These are phyloP conservation scores for Meiosimyza decipiens DNA, from an alignment of 2,888 invertebrate species.

Conservation along the genomic window DNA sequence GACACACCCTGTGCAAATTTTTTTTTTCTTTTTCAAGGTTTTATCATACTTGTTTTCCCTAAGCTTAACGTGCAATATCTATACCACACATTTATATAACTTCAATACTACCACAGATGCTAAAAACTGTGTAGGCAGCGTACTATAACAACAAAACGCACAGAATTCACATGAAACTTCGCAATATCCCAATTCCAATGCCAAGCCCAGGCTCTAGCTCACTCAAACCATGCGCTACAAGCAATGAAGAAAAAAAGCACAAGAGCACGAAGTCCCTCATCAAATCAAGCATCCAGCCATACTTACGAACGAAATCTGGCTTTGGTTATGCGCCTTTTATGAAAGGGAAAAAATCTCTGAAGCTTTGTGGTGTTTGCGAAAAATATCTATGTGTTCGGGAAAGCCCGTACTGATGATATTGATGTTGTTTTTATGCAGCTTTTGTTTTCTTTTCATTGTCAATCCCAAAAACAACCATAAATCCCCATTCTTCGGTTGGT, in stretches of 20 bases:
- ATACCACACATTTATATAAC: no score
- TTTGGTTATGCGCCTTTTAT: neutral
- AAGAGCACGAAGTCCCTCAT: conserved; percentile 28
- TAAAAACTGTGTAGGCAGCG: conserved; percentile 21
- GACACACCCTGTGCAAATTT: neutral
- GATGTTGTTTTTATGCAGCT: neutral
- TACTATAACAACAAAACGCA: neutral
- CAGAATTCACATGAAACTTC: conserved; percentile 1
- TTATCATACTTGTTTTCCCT: conserved; percentile 12
- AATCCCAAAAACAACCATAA: conserved; percentile 4
- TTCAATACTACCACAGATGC: no score
- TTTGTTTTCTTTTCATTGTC: conserved; percentile 1
- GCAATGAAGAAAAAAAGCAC: neutral
- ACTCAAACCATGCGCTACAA: neutral
- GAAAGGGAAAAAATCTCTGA: neutral
- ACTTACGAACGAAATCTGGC: conserved; percentile 4
- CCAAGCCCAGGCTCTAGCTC: neutral
- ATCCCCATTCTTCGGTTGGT: neutral
- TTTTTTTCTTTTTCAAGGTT: conserved; percentile 29
- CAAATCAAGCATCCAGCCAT: conserved; percentile 24
- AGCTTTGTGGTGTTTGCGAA: no score
- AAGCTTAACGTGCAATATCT: neutral
- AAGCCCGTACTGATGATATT: neutral
- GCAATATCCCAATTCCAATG: conserved; percentile 19
- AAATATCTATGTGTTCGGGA: neutral